Evolutionary conservation across 2,888 invertebrate genomes (phyloP).

Genomic region (Brachynemurus nebulosus): DNA sequence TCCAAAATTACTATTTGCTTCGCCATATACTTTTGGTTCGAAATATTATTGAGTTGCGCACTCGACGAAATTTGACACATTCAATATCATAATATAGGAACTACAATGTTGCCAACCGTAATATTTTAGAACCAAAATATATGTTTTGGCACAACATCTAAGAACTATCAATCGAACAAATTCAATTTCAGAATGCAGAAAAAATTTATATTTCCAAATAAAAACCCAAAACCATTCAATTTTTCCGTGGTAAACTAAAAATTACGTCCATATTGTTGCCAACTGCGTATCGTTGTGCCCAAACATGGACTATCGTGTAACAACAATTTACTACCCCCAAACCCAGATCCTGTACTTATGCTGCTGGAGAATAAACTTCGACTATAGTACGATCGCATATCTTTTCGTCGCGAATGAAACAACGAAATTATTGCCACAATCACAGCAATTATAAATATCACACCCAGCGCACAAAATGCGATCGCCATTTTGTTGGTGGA

Average conservation of each 20-base stretch:
- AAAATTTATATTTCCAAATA: too few relatives aligned
- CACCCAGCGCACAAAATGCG: constrained; percentile 55
- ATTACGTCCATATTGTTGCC: not conserved
- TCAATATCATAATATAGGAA: too few relatives aligned
- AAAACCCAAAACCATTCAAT: not conserved
- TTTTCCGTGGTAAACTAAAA: too few relatives aligned
- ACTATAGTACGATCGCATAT: constrained; percentile 42
- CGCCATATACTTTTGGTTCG: too few relatives aligned
- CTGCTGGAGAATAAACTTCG: constrained; percentile 47
- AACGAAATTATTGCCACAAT: constrained; percentile 54
- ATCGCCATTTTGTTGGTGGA: constrained; percentile 65
- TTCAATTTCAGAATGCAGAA: not conserved
- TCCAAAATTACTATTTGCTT: too few relatives aligned
- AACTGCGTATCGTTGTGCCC: constrained; percentile 24
- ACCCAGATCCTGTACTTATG: constrained; percentile 43
- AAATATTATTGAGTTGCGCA: too few relatives aligned
- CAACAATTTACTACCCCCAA: constrained; percentile 44
- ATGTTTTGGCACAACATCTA: not conserved
- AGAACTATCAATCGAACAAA: too few relatives aligned
- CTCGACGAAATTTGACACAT: too few relatives aligned
- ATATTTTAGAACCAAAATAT: not conserved
- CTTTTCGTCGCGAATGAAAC: constrained; percentile 42
- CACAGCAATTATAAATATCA: constrained; percentile 57
- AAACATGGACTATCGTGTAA: constrained; percentile 46
- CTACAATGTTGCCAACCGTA: too few relatives aligned